Evolutionary conservation across 1,140 invertebrate species (phyloP), one percentile per base, ranked within the genome.

Genomic region (Rhopalosiphum maidis): DNA sequence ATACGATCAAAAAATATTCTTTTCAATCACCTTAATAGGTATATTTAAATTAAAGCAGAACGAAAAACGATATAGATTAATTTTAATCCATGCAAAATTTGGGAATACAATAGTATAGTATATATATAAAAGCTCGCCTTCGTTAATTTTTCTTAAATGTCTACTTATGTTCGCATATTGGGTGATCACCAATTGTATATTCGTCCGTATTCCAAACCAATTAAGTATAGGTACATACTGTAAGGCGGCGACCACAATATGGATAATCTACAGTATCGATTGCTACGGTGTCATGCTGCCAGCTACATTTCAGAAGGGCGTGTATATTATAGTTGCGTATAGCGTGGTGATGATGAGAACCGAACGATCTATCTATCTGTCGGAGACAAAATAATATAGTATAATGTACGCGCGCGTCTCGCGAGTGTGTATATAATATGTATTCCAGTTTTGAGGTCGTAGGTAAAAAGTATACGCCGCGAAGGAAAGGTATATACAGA

Each of bases 391-490:
- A 88, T 88, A 88, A 51, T 51, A 35, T 86, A 86, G 51, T 86
- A 86, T 41, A 86, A 86, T 86, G 60, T 77, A 77, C 30, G 77
- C 77, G 35, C 6, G 35, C 77, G 83, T 41, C 37, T 85, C 77
- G 9, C 18, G 22, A 8, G 85, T n/a, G 85, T 46, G 43, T 87
- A 46, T 43, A 23, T 25, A 35, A 46, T n/a, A 51, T 51, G 35
- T 89, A 89, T 89, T 54, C 87, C 35, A 54, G 87, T 89, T 89
- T 89, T 89, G 48, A 89, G 87, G 46, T 89, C 87, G 87, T n/a
- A 18, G 48, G 48, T 48, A 51, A 89, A 89, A 89, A 54, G 87
- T n/a, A 35, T 83, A 46, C 46, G 30, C 37, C 21, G 83, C n/a
- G 46, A 41, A 51, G 46, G 4, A 48, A 21, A 87, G 11, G 86